A percentile compares a stretch with the other conserved stretches of the same genome.
Evolutionary conservation across 2,797 vertebrate species (phyloP).

Genomic region (Gallinago stenura): DNA sequence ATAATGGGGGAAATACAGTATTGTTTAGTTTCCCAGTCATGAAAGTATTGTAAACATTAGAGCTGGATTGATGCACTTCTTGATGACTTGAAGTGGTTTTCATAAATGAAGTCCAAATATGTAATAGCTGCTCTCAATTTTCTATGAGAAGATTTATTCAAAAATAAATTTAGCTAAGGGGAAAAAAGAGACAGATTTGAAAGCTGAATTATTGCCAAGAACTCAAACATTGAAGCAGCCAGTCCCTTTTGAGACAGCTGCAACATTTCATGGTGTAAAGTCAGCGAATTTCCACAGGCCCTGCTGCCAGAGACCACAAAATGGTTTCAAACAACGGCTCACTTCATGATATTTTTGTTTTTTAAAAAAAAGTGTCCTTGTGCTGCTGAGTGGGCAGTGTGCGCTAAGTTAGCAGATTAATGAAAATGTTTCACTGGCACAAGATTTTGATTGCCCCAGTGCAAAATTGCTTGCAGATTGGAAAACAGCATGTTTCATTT

Average conservation of each 20-base stretch:
- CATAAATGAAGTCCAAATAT: constrained; percentile 76
- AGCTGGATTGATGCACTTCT: constrained; percentile 69
- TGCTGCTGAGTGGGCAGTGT: constrained; percentile 84
- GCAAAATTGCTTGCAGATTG: constrained; percentile 94
- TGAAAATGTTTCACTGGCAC: constrained; percentile 91
- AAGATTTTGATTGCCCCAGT: constrained; percentile 86
- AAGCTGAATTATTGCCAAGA: constrained; percentile 83
- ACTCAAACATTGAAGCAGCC: constrained; percentile 80
- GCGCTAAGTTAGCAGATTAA: constrained; percentile 90
- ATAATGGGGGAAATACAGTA: constrained; percentile 74
- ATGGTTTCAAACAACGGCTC: constrained; percentile 91
- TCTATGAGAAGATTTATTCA: constrained; percentile 83
- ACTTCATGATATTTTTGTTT: constrained; percentile 85
- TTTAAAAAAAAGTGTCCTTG: constrained; percentile 79
- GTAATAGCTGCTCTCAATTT: constrained; percentile 83
- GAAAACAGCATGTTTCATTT: constrained; percentile 92
- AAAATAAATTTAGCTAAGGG: constrained; percentile 82
- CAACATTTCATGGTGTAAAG: constrained; percentile 92
- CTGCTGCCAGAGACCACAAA: constrained; percentile 94
- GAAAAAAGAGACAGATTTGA: constrained; percentile 79
- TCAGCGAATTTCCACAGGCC: constrained; percentile 94
- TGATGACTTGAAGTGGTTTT: constrained; percentile 76
- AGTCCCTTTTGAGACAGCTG: constrained; percentile 90
- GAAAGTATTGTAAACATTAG: constrained; percentile 73
- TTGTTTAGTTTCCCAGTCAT: constrained; percentile 68